Percentiles rank a stretch among this genome's conserved stretches.
phyloP scores from a whole-genome alignment of 2,113 vertebrate species.

The Accipiter virgatus region DNA sequence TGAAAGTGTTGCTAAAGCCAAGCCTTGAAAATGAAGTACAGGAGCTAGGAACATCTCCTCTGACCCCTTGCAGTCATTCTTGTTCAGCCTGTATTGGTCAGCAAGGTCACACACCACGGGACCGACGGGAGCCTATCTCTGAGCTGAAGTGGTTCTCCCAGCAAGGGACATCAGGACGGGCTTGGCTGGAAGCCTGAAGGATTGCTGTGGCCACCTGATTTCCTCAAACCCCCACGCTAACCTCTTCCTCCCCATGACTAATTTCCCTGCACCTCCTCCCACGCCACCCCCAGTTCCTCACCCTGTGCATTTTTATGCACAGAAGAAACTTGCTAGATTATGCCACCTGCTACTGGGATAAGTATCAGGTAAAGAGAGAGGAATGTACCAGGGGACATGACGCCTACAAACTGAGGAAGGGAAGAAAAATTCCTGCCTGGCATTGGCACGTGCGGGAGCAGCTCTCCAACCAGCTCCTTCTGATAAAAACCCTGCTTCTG shows the following conservation, averaged over 20 bases:
- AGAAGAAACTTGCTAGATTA: not conserved
- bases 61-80: not conserved
- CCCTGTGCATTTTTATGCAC: not conserved
- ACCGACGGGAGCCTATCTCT: not conserved
- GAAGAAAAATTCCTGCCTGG: not conserved
- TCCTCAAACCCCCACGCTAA: not conserved
- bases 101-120: not conserved
- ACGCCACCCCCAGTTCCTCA: not conserved
- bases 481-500: not conserved
- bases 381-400: not conserved
- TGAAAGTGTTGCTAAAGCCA: not conserved
- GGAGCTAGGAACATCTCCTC: not conserved
- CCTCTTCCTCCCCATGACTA: slow-evolving; percentile 53
- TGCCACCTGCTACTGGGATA: not conserved
- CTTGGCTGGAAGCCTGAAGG: not conserved
- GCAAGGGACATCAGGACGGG: not conserved
- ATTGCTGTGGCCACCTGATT: not conserved
- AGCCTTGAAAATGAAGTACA: not conserved
- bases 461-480: not conserved
- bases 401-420: not conserved
- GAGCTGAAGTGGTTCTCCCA: not conserved
- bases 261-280: slow-evolving; percentile 29
- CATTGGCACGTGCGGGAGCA: not conserved
- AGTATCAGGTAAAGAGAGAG: not conserved
- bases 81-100: not conserved